A percentile compares a stretch with the other conserved stretches of the same genome.
Evolutionary conservation across 1,140 invertebrate genomes (phyloP).

Genomic region (Eubasilissa regina): DNA sequence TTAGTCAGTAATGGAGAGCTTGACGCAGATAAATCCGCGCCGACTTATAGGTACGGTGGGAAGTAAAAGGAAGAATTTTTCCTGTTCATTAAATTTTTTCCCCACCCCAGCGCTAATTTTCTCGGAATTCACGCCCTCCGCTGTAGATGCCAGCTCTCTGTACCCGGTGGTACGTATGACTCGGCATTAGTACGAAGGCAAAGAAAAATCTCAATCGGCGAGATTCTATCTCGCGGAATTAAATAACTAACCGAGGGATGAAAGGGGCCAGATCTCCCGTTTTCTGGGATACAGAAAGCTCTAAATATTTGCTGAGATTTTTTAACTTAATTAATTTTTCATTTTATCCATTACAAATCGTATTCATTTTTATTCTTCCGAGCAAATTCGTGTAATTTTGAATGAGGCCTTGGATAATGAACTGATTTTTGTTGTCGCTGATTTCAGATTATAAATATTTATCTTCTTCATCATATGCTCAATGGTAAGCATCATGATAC

Average conservation of each 20-base stretch:
- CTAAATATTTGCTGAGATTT: slow-evolving; percentile 45
- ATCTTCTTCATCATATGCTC: too few relatives aligned
- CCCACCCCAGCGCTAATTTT: slow-evolving; percentile 74
- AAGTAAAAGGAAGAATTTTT: slow-evolving; percentile 74
- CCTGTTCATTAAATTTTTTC: slow-evolving; percentile 75
- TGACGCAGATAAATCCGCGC: slow-evolving; percentile 73
- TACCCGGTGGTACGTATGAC: slow-evolving; percentile 46
- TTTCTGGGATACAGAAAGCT: slow-evolving; percentile 45
- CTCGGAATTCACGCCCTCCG: slow-evolving; percentile 73
- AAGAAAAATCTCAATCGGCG: slow-evolving; percentile 70
- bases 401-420: too few relatives aligned
- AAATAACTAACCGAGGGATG: slow-evolving; percentile 71
- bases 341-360: slow-evolving; percentile 3
- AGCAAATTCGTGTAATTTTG: neutral
- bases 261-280: slow-evolving; percentile 38
- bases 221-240: slow-evolving; percentile 74
- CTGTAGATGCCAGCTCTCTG: slow-evolving; percentile 60
- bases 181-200: slow-evolving; percentile 50
- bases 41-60: slow-evolving; percentile 31
- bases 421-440: too few relatives aligned
- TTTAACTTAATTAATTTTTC: slow-evolving; percentile 45
- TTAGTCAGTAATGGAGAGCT: slow-evolving; percentile 74
- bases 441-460: too few relatives aligned
- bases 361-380: neutral
- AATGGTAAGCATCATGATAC: too few relatives aligned